Base-by-base conservation (phyloP, 2,797 vertebrate species). In the Cheracebus regulus region DNA sequence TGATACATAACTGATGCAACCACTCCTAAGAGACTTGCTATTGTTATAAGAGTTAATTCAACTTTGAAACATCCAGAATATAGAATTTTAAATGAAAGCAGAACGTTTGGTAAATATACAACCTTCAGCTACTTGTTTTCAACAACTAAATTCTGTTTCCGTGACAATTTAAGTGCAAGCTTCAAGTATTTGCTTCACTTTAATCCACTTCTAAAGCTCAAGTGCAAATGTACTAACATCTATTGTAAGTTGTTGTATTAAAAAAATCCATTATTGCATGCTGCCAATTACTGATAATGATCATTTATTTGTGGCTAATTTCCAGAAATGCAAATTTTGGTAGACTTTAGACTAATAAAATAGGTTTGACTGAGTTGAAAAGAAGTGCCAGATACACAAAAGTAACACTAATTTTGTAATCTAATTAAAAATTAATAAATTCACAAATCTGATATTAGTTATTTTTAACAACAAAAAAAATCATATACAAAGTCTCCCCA, bases 251-350 rank as follows among this genome's bases (percentile, higher is more conserved):
- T 82, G 33, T 41, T 67, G 1, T 89, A 8, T 57, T 50, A 96
- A 75, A 94, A 50, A 79, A 89, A 73, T 30, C 13, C 33, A 79
- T 70, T 73, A 30, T 78, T 50, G 13, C 19, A 64, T 33, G 19
- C 20, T 96, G 61, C 48, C 14, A 75, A 2, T 90, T 30, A 90
- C 72, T 22, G 55, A 70, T 81, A 22, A 64, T 76, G 48, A 39
- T 73, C 70, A 87, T 93, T 92, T 83, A 84, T 61, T 75, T 90
- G 70, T 95, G 52, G n/a, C 26, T 88, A 61, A 90, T 78, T 94
- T 92, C 50, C 22, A 84, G 57, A 93, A 93, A 75, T 91, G 70
- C 0, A 58, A 94, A 86, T 58, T 91, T 75, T 70, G 79, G 83
- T 36, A 82, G 61, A 50, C 17, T 19, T 84, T 55, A 92, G 58